These are phyloP conservation scores for Poecilia latipinna DNA, from an alignment of 2,113 vertebrate species.

Conservation along the genomic window DNA sequence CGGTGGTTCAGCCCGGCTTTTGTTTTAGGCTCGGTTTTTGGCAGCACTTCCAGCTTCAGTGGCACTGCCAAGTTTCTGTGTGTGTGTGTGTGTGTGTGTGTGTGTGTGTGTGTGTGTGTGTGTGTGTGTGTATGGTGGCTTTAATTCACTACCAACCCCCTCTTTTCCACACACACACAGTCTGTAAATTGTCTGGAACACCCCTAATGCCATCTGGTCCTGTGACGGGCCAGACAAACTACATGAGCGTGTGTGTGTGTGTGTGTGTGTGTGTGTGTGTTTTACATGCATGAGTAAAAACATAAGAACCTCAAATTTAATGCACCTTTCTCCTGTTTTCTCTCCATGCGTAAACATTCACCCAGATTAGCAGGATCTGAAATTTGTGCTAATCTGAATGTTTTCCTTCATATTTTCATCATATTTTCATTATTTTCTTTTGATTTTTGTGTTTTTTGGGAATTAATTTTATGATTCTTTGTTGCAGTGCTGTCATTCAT, in stretches of 20 bases:
- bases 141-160: constrained; percentile 51
- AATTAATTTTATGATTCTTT: too few relatives aligned
- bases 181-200: constrained; percentile 78
- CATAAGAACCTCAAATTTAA: neutral
- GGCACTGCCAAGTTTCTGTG: constrained; percentile 65
- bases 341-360: constrained; percentile 8
- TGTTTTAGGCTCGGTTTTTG: constrained; percentile 72
- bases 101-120: constrained; percentile 22
- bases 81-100: constrained; percentile 21
- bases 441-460: too few relatives aligned
- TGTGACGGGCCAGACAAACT: constrained; percentile 68
- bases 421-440: neutral
- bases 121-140: neutral
- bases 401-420: neutral
- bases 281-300: constrained; percentile 22
- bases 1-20: constrained; percentile 72
- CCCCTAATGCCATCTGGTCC: constrained; percentile 77
- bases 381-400: neutral
- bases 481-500: too few relatives aligned
- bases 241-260: constrained; percentile 27
- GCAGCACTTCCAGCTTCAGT: constrained; percentile 55
- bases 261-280: constrained; percentile 39
- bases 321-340: constrained; percentile 29
- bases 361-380: neutral
- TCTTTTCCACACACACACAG: constrained; percentile 33